Conservation (phyloP, 2,797 vertebrate genomes). For the Chaetophractus vellerosus region DNA sequence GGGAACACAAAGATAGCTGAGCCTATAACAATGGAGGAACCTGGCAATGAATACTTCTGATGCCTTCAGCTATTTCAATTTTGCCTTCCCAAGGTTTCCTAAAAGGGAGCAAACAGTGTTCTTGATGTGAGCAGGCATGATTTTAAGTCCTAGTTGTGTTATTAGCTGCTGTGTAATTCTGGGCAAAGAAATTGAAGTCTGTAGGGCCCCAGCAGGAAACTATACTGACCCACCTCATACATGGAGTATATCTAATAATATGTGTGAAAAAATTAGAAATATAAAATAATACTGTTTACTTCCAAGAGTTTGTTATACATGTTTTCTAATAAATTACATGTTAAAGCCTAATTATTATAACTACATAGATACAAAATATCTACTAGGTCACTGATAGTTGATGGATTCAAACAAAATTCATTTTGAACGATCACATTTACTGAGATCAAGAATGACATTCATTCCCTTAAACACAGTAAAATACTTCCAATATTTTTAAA, state of each 20-base stretch:
- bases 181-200: conserved; percentile 24
- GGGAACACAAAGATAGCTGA: conserved; percentile 57
- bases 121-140: conserved; percentile 41
- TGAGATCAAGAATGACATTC: conserved; percentile 7
- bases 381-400: neutral
- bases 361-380: neutral
- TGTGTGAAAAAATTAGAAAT: neutral
- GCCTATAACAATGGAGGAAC: neutral
- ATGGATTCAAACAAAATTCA: neutral
- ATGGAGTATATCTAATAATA: neutral
- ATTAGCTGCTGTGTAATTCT: neutral
- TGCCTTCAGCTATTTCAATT: conserved; percentile 49
- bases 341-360: conserved; percentile 11
- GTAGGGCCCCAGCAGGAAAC: neutral
- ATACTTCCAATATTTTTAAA: conserved; percentile 35
- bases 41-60: conserved; percentile 13
- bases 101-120: conserved; percentile 43
- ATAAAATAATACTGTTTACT: conserved; percentile 1
- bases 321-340: neutral
- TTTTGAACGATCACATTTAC: neutral
- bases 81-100: conserved; percentile 57
- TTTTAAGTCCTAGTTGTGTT: conserved; percentile 28
- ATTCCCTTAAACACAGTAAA: conserved; percentile 25
- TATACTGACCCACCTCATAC: neutral
- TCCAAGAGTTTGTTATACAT: neutral